phyloP scores from a whole-genome alignment of 2,113 vertebrate genomes.

The Embiotoca jacksoni region DNA sequence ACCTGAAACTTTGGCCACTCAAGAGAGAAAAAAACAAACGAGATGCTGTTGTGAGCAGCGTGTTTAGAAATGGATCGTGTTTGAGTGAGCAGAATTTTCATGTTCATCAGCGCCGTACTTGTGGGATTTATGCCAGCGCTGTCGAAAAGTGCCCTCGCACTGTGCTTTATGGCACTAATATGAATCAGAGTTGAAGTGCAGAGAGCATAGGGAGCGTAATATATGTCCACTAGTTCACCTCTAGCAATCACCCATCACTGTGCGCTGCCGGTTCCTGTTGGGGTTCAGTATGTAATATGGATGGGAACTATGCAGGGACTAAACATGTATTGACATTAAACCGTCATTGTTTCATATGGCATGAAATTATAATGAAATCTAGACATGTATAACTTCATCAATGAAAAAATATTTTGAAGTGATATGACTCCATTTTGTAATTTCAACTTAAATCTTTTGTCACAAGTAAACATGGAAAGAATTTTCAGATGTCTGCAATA shows the following conservation, averaged over 20 bases:
- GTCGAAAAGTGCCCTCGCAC: constrained; percentile 63
- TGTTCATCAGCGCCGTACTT: constrained; percentile 46
- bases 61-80: constrained; percentile 33
- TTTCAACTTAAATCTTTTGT: too few species aligned
- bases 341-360: background rate
- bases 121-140: constrained; percentile 68
- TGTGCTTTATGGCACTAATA: constrained; percentile 74
- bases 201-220: constrained; percentile 55
- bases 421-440: too few species aligned
- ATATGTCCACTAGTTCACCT: constrained; percentile 45
- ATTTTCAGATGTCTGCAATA: too few species aligned
- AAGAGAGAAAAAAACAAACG: constrained; percentile 6
- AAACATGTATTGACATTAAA: constrained; percentile 11
- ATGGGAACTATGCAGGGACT: background rate
- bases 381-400: too few species aligned
- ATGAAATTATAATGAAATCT: too few species aligned
- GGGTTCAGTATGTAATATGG: background rate
- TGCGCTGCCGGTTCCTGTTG: constrained; percentile 21
- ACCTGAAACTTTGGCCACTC: background rate
- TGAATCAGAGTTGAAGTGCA: constrained; percentile 68
- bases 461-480: too few species aligned
- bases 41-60: background rate
- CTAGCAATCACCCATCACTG: constrained; percentile 39
- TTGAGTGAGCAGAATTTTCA: constrained; percentile 24
- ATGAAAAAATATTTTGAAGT: too few species aligned